Conservation (phyloP, 2,113 vertebrate species). For the Dolichallabes microphthalmus region DNA sequence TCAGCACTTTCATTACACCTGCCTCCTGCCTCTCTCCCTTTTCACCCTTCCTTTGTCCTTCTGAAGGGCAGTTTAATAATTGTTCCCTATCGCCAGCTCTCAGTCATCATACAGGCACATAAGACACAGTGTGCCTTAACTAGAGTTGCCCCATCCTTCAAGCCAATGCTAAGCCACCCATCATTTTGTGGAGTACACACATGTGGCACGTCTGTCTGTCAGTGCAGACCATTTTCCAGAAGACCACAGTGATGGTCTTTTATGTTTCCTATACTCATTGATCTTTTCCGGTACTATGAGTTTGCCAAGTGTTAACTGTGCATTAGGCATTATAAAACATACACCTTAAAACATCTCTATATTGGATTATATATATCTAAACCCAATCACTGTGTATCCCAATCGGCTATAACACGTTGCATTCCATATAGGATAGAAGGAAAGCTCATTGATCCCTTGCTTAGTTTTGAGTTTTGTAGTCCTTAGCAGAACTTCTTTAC, state of each 20-base stretch:
- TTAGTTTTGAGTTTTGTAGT: neutral
- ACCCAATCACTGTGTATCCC: neutral
- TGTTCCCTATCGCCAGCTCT: neutral
- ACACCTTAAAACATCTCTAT: constrained; percentile 14
- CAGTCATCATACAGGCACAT: constrained; percentile 25
- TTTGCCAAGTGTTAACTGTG: constrained; percentile 10
- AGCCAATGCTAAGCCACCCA: constrained; percentile 36
- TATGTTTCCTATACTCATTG: neutral
- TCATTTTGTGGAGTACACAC: constrained; percentile 20
- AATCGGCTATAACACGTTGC: neutral
- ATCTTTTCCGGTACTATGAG: neutral
- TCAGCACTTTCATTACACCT: constrained; percentile 47
- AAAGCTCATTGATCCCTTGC: constrained; percentile 37
- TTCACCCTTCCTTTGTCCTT: constrained; percentile 42
- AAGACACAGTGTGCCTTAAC: constrained; percentile 35
- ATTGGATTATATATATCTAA: constrained; percentile 1
- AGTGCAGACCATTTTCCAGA: constrained; percentile 16
- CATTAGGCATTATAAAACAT: constrained; percentile 12
- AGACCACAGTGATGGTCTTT: neutral
- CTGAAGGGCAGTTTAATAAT: constrained; percentile 34
- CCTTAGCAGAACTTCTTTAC: neutral
- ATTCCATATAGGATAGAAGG: neutral
- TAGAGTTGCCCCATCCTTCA: neutral
- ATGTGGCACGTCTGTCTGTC: constrained; percentile 37
- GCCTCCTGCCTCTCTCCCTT: constrained; percentile 12